phyloP scores from a whole-genome alignment of 1,140 invertebrate genomes.

The Globodera rostochiensis region DNA sequence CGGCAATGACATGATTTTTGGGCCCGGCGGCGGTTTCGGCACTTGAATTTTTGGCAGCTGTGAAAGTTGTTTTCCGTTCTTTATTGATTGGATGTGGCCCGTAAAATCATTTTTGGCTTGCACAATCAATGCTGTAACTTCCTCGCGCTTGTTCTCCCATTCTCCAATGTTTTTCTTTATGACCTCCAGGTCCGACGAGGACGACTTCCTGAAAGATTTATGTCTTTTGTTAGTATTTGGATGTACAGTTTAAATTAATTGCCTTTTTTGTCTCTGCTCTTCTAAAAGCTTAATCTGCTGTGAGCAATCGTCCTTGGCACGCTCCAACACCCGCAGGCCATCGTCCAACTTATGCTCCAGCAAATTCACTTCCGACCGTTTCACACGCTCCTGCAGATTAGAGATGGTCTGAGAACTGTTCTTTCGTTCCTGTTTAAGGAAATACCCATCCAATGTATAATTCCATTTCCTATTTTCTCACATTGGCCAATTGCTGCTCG shows the following conservation, averaged over 20 bases:
- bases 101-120: conserved; percentile 44
- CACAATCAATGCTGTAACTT: conserved; percentile 38
- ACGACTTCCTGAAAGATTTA: background rate
- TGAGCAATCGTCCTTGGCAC: conserved; percentile 48
- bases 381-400: conserved; percentile 41
- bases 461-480: conserved; percentile 29
- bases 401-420: conserved; percentile 37
- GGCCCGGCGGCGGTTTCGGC: conserved; percentile 48
- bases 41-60: conserved; percentile 51
- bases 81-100: conserved; percentile 48
- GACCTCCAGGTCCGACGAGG: conserved; percentile 26
- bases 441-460: conserved; percentile 11
- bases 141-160: conserved; percentile 45
- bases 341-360: conserved; percentile 51
- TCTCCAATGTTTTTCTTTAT: conserved; percentile 49
- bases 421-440: conserved; percentile 38
- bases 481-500: conserved; percentile 49
- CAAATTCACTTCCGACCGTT: conserved; percentile 43
- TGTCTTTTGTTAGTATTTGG: background rate
- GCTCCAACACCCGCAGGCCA: conserved; percentile 46
- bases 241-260: background rate
- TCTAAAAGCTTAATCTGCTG: conserved; percentile 42
- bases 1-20: conserved; percentile 40
- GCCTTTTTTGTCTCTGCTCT: conserved; percentile 33
- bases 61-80: conserved; percentile 45